Evolutionary conservation across 2,113 vertebrate species (phyloP).

Genomic region (Dryoscopus gambensis): DNA sequence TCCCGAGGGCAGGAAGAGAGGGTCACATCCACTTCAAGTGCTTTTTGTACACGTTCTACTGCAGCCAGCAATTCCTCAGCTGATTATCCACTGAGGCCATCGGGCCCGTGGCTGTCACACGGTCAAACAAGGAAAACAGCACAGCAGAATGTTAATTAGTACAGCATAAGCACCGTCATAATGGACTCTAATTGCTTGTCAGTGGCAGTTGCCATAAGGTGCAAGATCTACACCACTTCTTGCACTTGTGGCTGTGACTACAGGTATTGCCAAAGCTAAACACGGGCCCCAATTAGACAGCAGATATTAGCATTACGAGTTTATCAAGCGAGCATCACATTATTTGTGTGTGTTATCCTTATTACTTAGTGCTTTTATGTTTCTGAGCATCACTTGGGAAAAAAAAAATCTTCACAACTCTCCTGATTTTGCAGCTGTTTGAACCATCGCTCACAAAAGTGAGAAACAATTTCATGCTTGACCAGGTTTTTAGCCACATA

Average conservation of each 20-base stretch:
- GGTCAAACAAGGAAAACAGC: conserved; percentile 63
- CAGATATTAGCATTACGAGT: not conserved
- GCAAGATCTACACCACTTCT: conserved; percentile 15
- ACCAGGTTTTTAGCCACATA: conserved; percentile 44
- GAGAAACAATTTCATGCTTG: conserved; percentile 70
- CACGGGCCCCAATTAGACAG: not conserved
- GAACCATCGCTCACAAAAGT: conserved; percentile 12
- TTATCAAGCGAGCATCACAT: not conserved
- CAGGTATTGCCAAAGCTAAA: not conserved
- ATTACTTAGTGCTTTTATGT: not conserved
- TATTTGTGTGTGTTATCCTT: not conserved
- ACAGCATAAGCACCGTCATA: conserved; percentile 77
- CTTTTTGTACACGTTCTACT: conserved; percentile 20
- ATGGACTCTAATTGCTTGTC: conserved; percentile 86
- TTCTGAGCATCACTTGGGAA: not conserved
- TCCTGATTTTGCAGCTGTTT: conserved; percentile 18
- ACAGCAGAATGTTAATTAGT: conserved; percentile 87
- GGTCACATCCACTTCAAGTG: not conserved
- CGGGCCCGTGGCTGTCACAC: conserved; percentile 67
- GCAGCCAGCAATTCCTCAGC: conserved; percentile 38
- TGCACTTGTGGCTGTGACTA: conserved; percentile 2
- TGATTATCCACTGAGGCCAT: conserved; percentile 61
- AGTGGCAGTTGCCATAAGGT: conserved; percentile 71
- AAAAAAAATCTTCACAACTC: not conserved
- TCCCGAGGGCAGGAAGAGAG: not conserved